Conservation (phyloP, 2,797 vertebrate genomes). For the Platyrinchus mystaceus region DNA sequence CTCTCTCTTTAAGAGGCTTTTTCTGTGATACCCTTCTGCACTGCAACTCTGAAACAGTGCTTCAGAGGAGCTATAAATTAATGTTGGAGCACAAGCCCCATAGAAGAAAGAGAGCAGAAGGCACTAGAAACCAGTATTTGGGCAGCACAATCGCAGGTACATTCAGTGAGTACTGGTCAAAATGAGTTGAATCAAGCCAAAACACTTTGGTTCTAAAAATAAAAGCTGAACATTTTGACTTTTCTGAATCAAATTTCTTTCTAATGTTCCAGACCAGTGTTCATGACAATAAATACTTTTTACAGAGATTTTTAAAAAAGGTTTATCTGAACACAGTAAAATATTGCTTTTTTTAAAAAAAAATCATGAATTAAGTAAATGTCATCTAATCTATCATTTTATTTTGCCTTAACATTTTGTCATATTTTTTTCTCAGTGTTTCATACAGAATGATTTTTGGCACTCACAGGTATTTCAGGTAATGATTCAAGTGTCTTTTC, state of each 20-base stretch:
- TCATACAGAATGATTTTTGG: not conserved
- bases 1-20: not conserved
- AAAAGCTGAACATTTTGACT: not conserved
- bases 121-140: not conserved
- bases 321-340: not conserved
- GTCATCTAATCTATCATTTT: not conserved
- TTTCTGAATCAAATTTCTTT: not conserved
- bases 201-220: not conserved
- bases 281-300: not conserved
- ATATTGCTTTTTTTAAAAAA: not conserved
- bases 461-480: not conserved
- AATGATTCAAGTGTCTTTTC: not conserved
- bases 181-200: not conserved
- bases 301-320: not conserved
- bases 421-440: not conserved
- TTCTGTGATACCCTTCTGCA: not conserved
- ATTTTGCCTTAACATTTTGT: not conserved
- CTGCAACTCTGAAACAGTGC: not conserved
- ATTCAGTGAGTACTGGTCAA: not conserved
- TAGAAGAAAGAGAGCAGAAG: not conserved
- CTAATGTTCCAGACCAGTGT: not conserved
- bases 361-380: not conserved
- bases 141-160: not conserved
- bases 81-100: not conserved
- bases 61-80: not conserved